Base-by-base conservation (phyloP, 2,888 invertebrate species). In the Anoplius nigerrimus region DNA sequence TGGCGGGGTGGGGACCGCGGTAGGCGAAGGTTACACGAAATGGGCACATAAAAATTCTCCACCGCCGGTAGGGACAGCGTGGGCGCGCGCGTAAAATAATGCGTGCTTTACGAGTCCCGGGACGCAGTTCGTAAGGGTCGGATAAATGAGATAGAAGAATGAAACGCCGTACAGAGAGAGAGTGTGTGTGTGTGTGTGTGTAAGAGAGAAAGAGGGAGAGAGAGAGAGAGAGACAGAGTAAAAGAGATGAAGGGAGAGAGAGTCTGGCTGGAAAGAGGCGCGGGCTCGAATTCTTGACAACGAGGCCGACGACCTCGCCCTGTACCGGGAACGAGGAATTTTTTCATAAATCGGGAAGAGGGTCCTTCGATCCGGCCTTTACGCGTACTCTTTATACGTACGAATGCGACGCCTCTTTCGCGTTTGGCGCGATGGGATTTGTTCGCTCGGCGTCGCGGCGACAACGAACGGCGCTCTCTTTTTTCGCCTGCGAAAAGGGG, bases 391-490 rank as follows among this genome's bases (percentile, higher is more conserved):
- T 63, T 64, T 51, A 21, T 42, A 22, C 51, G 65, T 43, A 45
- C 59, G 74, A 74, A 78, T 72, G 78, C 74, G 74, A 75, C 69
- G 76, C 74, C 71, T 69, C 74, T 66, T 63, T 55, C 62, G 57
- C 34, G 62, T 60, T n/a, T 71, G 72, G 70, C 76, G 68, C 73
- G 34, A 48, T 16, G 34, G 34, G 34, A 34, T 34, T 34, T 34
- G 34, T 34, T n/a, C 34, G 34, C 11, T 11, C 34, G 4, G 34
- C n/a, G n/a, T n/a, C n/a, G 34, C 34, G 34, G 34, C 34, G 34
- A 34, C 34, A 13, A n/a, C n/a, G n/a, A n/a, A n/a, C n/a, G n/a
- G n/a, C n/a, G n/a, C n/a, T n/a, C n/a, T n/a, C n/a, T n/a, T n/a
- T 34, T 34, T 13, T 11, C 34, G 34, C 11, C n/a, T 34, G 34